A percentile compares a stretch with the other conserved stretches of the same genome.
Evolutionary conservation across 2,888 invertebrate species (phyloP).

Genomic region (Thereva nobilitata): DNA sequence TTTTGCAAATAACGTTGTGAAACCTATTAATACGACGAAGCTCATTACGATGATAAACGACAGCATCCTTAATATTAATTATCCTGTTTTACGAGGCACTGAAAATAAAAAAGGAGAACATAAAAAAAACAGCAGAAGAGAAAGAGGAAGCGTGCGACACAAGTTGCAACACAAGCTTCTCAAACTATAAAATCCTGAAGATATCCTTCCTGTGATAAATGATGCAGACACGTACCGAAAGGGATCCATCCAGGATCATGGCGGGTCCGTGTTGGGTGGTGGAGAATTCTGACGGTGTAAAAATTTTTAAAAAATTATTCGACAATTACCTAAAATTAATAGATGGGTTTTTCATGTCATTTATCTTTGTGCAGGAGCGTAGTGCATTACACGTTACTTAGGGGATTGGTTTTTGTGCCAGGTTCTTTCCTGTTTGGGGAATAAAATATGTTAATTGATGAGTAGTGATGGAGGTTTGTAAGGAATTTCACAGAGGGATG

Average conservation of each 20-base stretch:
- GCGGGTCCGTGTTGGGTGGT: too few species aligned
- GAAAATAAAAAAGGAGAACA: too few species aligned
- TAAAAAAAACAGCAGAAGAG: too few species aligned
- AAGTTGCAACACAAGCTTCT: constrained; percentile 29
- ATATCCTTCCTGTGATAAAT: constrained; percentile 26
- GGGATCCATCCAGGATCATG: constrained; percentile 21
- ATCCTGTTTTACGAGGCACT: constrained; percentile 25
- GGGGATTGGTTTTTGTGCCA: too few species aligned
- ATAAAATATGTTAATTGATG: too few species aligned
- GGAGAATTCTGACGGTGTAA: constrained; percentile 10
- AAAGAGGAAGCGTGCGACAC: constrained; percentile 1
- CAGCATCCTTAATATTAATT: constrained; percentile 32
- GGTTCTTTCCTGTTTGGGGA: too few species aligned
- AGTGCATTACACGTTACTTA: too few species aligned
- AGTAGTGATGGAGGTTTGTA: too few species aligned
- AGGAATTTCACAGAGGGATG: too few species aligned
- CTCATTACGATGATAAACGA: constrained; percentile 34
- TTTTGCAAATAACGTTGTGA: background rate
- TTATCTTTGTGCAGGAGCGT: too few species aligned
- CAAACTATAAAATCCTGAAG: background rate
- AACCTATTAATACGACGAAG: constrained; percentile 8
- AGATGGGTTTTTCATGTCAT: background rate
- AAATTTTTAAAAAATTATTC: constrained; percentile 33
- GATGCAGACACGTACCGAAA: constrained; percentile 29
- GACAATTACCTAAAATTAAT: constrained; percentile 10